These are phyloP conservation scores for Podarcis muralis DNA, from an alignment of 2,113 vertebrate genomes.

Conservation along the genomic window DNA sequence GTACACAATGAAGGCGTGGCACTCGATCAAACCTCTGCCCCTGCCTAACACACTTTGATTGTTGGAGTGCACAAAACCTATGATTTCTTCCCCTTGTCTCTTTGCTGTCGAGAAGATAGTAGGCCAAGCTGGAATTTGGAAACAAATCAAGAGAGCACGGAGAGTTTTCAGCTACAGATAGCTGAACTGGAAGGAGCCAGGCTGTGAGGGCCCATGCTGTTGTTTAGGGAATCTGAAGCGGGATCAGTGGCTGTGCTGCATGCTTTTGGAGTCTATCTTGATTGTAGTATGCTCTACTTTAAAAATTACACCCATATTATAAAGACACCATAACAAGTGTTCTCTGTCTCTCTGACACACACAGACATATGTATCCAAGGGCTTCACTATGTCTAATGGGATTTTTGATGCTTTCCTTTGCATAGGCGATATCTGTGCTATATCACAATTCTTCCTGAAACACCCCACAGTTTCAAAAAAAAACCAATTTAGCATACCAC, in stretches of 20 bases:
- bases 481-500: neutral
- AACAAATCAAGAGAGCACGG: neutral
- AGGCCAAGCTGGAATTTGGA: neutral
- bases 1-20: neutral
- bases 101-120: neutral
- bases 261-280: too few species aligned
- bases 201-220: neutral
- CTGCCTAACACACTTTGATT: neutral
- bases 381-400: neutral
- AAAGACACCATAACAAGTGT: too few species aligned
- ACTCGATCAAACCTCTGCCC: neutral
- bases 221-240: neutral
- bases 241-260: neutral
- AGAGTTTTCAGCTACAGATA: neutral
- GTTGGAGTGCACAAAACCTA: neutral
- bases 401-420: neutral
- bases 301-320: too few species aligned
- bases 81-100: neutral
- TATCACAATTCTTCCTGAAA: neutral
- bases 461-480: neutral
- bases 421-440: neutral
- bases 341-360: neutral
- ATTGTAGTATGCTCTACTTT: too few species aligned
- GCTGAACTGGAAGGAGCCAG: too few species aligned
- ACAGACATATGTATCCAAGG: neutral